Evolutionary conservation across 2,113 vertebrate genomes (phyloP).

Genomic region (Corythornis vintsioides): DNA sequence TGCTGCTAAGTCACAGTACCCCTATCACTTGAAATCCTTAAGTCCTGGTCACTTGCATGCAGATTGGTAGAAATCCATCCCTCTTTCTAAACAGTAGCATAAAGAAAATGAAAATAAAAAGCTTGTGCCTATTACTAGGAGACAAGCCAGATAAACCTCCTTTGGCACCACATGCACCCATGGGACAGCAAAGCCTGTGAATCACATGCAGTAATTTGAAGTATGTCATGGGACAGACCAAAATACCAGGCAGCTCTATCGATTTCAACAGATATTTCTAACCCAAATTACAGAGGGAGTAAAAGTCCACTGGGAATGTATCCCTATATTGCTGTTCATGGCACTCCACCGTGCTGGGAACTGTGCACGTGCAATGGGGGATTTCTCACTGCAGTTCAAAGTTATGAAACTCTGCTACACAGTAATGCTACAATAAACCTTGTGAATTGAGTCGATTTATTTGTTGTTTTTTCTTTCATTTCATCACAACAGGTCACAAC

Average conservation of each 20-base stretch:
- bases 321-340: background rate
- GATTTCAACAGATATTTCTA: background rate
- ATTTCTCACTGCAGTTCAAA: background rate
- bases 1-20: rapidly evolving
- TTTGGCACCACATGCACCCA: background rate
- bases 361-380: rapidly evolving
- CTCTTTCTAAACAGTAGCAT: background rate
- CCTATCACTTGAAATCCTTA: background rate
- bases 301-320: background rate
- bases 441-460: background rate
- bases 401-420: background rate
- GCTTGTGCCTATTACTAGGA: background rate
- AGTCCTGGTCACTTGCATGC: rapidly evolving
- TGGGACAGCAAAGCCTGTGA: background rate
- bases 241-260: background rate
- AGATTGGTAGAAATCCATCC: background rate
- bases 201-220: background rate
- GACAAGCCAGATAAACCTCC: background rate
- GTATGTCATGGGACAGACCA: background rate
- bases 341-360: background rate
- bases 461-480: background rate
- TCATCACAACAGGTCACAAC: background rate
- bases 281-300: background rate
- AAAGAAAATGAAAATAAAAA: background rate
- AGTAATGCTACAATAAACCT: background rate